phyloP scores from a whole-genome alignment of 2,888 invertebrate species.

The Branchinecta sandiegonensis region DNA sequence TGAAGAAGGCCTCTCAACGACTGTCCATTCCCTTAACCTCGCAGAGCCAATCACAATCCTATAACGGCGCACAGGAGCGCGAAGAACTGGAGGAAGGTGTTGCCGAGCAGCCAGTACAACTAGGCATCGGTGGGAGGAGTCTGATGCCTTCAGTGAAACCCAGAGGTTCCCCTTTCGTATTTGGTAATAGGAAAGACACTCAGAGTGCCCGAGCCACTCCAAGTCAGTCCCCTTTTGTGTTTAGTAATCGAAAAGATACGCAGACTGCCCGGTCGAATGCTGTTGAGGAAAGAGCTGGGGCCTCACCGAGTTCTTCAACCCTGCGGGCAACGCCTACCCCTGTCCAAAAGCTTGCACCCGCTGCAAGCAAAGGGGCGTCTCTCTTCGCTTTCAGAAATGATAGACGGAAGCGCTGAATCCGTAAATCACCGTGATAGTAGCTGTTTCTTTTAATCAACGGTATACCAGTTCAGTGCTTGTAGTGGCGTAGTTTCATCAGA shows the following conservation, averaged over 20 bases:
- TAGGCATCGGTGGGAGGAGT: background rate
- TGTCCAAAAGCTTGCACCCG: background rate
- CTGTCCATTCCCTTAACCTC: too few relatives aligned
- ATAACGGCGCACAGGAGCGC: background rate
- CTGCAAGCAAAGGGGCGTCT: background rate
- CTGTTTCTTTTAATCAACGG: too few relatives aligned
- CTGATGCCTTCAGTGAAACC: background rate
- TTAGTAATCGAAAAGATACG: background rate
- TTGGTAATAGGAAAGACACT: background rate
- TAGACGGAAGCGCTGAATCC: background rate
- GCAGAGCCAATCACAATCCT: too few relatives aligned
- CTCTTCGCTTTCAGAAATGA: background rate
- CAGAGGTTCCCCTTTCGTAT: slow-evolving; percentile 1
- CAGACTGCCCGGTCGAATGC: background rate
- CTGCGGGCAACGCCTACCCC: background rate
- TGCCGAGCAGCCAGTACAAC: slow-evolving; percentile 9
- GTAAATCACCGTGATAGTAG: too few relatives aligned
- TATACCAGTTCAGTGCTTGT: too few relatives aligned
- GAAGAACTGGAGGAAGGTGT: background rate
- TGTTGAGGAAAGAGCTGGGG: background rate
- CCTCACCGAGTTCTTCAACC: background rate
- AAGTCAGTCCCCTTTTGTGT: background rate
- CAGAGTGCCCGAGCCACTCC: background rate
- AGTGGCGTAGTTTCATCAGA: too few relatives aligned
- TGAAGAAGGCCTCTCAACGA: too few relatives aligned